Evolutionary conservation across 2,888 invertebrate species (phyloP).

Genomic region (Digitonthophagus gazella): DNA sequence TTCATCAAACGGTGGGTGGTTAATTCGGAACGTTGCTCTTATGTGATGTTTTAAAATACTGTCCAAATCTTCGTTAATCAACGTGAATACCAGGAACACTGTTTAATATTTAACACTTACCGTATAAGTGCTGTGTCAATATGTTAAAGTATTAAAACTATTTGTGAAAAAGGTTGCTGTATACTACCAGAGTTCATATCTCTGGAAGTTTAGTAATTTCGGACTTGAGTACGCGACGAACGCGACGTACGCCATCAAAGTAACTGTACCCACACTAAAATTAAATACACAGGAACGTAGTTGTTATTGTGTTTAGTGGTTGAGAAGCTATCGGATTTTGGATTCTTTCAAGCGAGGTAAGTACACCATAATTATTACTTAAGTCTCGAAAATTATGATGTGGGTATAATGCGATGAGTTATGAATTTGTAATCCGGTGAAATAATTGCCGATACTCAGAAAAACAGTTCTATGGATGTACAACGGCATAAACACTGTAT

Average conservation of each 20-base stretch:
- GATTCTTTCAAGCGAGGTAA: constrained; percentile 9
- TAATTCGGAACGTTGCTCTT: too few relatives aligned
- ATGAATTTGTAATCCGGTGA: too few relatives aligned
- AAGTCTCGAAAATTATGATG: not conserved
- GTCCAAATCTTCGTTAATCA: not conserved
- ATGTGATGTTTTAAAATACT: not conserved
- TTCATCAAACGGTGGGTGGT: too few relatives aligned
- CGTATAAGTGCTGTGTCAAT: constrained; percentile 1
- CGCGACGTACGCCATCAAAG: constrained; percentile 2
- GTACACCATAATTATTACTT: too few relatives aligned
- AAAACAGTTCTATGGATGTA: too few relatives aligned
- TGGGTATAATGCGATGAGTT: too few relatives aligned
- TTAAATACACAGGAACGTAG: constrained; percentile 6
- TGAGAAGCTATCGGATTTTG: constrained; percentile 5
- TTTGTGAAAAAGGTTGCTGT: not conserved
- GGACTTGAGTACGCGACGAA: constrained; percentile 7
- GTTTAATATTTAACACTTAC: constrained; percentile 3
- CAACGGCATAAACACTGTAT: too few relatives aligned
- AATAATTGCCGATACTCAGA: too few relatives aligned
- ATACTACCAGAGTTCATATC: not conserved
- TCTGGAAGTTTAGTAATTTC: not conserved
- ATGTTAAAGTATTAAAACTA: not conserved
- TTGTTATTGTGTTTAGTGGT: constrained; percentile 17
- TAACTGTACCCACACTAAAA: constrained; percentile 1
- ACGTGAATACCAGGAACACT: not conserved